These are phyloP conservation scores for Danaus melanippus DNA, from an alignment of 1,140 invertebrate genomes.

Conservation along the genomic window DNA sequence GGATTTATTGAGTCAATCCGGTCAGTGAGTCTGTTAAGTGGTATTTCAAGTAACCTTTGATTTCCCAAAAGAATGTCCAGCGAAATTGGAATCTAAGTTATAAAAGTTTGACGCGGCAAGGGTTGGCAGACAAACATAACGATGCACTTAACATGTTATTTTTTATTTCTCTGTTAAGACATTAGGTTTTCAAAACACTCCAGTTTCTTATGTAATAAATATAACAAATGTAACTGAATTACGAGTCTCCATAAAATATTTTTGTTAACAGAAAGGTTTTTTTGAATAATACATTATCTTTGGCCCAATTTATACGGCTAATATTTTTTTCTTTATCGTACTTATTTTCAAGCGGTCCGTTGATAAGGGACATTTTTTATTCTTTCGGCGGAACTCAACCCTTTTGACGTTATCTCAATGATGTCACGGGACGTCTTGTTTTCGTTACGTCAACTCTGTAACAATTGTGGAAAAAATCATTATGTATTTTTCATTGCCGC, in stretches of 20 bases:
- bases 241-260: neutral
- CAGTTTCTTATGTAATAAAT: too few species aligned
- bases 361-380: conserved; percentile 43
- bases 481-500: too few species aligned
- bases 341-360: conserved; percentile 17
- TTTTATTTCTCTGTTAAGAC: too few species aligned
- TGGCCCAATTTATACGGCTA: conserved; percentile 7
- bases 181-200: too few species aligned
- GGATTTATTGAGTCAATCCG: conserved; percentile 32
- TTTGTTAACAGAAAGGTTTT: neutral
- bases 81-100: conserved; percentile 17
- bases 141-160: conserved; percentile 7
- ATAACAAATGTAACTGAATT: neutral
- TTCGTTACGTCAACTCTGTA: conserved; percentile 23
- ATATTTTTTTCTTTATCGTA: conserved; percentile 14
- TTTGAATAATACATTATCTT: conserved; percentile 2
- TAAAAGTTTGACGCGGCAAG: conserved; percentile 24
- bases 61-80: conserved; percentile 30
- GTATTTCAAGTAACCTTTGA: conserved; percentile 32
- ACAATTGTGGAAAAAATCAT: conserved; percentile 20
- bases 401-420: conserved; percentile 51
- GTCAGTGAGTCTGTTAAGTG: conserved; percentile 26
- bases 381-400: conserved; percentile 47
- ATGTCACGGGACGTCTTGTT: conserved; percentile 47
- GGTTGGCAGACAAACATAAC: conserved; percentile 3